Evolutionary conservation across 2,888 invertebrate species (phyloP).

Genomic region (Congeria kusceri): DNA sequence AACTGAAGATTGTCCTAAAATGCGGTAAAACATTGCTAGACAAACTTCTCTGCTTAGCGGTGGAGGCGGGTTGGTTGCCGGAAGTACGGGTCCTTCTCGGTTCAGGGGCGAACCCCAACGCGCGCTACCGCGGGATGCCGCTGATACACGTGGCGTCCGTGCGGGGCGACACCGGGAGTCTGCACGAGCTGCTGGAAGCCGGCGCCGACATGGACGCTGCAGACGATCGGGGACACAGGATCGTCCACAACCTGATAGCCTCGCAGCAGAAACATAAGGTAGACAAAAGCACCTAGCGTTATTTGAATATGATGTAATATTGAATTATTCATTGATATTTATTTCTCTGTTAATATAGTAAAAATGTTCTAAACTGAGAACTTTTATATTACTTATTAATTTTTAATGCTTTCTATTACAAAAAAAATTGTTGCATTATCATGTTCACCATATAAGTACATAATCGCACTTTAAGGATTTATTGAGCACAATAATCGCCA

Average conservation of each 20-base stretch:
- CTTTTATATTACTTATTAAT: no score
- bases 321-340: no score
- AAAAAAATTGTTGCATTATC: no score
- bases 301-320: no score
- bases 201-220: slow-evolving; percentile 52
- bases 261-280: slow-evolving; percentile 55
- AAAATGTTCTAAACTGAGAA: no score
- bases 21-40: slow-evolving; percentile 44
- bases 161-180: slow-evolving; percentile 47
- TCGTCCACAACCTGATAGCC: slow-evolving; percentile 48
- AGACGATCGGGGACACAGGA: slow-evolving; percentile 51
- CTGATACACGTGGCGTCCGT: slow-evolving; percentile 58
- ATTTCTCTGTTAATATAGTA: no score
- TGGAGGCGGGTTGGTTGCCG: slow-evolving; percentile 43
- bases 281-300: neutral
- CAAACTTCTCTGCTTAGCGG: slow-evolving; percentile 60
- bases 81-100: slow-evolving; percentile 40
- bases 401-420: no score
- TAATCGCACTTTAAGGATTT: no score
- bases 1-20: neutral
- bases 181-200: slow-evolving; percentile 39
- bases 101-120: slow-evolving; percentile 56
- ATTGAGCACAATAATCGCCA: no score
- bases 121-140: slow-evolving; percentile 57
- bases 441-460: no score